Percentiles rank a stretch among this genome's conserved stretches.
Evolutionary conservation across 2,113 vertebrate species (phyloP).

Genomic region (Mirza zaza): DNA sequence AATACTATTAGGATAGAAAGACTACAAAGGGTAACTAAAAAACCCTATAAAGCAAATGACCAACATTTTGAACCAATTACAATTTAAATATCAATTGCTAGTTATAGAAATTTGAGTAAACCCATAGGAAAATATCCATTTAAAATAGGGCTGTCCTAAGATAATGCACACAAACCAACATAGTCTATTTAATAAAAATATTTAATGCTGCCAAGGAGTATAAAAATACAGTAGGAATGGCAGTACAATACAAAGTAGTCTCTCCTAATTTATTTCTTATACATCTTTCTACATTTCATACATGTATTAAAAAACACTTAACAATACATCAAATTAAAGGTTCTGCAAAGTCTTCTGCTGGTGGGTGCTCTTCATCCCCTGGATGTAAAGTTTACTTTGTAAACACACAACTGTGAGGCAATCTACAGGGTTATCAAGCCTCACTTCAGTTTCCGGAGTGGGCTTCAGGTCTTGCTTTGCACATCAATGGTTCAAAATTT

Average conservation of each 20-base stretch:
- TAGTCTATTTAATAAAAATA: conserved; percentile 88
- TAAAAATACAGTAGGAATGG: conserved; percentile 91
- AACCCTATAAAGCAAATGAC: not conserved
- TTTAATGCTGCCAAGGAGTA: conserved; percentile 91
- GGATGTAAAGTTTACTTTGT: conserved; percentile 87
- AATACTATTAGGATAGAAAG: not conserved
- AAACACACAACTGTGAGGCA: conserved; percentile 89
- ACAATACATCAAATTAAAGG: conserved; percentile 81
- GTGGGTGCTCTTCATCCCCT: conserved; percentile 87
- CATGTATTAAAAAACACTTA: conserved; percentile 83
- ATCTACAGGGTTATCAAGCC: conserved; percentile 82
- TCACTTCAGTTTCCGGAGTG: conserved; percentile 86
- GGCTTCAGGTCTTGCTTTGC: conserved; percentile 86
- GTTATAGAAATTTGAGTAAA: conserved; percentile 28
- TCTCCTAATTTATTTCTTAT: conserved; percentile 86
- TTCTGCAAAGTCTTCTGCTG: conserved; percentile 86
- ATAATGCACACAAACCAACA: conserved; percentile 82
- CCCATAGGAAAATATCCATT: not conserved
- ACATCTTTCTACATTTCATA: conserved; percentile 86
- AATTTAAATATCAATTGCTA: not conserved
- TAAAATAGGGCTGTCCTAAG: conserved; percentile 62
- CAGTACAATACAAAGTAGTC: conserved; percentile 88
- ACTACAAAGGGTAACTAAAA: not conserved
- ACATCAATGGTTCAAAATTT: conserved; percentile 88
- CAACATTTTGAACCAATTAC: not conserved